Evolutionary conservation across 2,888 invertebrate genomes (phyloP).

Genomic region (Neoscelio sp.): DNA sequence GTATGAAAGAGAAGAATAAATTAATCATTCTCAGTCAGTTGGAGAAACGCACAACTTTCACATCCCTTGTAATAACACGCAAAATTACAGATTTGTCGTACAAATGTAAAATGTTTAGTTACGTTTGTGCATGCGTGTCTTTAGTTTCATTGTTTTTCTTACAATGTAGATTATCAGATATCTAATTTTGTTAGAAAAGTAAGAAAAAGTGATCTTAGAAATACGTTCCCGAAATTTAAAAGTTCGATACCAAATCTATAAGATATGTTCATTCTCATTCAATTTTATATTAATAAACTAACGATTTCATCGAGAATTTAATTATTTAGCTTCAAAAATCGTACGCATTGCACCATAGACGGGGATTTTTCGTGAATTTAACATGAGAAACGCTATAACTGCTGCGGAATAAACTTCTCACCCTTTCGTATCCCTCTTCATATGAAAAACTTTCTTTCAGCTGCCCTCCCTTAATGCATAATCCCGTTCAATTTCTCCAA

Average conservation of each 20-base stretch:
- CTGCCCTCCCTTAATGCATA: slow-evolving; percentile 31
- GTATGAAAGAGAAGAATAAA: slow-evolving; percentile 11
- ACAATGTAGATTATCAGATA: neutral
- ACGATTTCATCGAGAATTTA: neutral
- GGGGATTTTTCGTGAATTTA: slow-evolving; percentile 15
- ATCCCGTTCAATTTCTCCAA: slow-evolving; percentile 52
- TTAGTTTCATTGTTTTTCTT: neutral
- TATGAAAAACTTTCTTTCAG: slow-evolving; percentile 62
- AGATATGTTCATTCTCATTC: neutral
- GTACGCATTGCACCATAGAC: slow-evolving; percentile 7
- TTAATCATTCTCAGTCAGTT: slow-evolving; percentile 13
- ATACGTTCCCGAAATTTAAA: too few relatives aligned
- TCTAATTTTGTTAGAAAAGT: slow-evolving; percentile 5
- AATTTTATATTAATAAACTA: neutral
- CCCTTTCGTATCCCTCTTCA: slow-evolving; percentile 42
- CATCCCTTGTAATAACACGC: slow-evolving; percentile 23
- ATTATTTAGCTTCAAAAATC: neutral
- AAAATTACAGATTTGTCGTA: slow-evolving; percentile 2
- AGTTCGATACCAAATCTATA: neutral
- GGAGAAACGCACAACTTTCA: slow-evolving; percentile 44
- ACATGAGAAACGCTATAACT: slow-evolving; percentile 26
- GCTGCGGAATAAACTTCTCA: slow-evolving; percentile 31
- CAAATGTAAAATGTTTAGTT: slow-evolving; percentile 1
- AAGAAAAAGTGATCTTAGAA: too few relatives aligned
- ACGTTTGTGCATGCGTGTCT: slow-evolving; percentile 1